A percentile compares a stretch with the other conserved stretches of the same genome.
Conservation (phyloP, 2,888 invertebrate species). For the Cantharis lateralis region DNA sequence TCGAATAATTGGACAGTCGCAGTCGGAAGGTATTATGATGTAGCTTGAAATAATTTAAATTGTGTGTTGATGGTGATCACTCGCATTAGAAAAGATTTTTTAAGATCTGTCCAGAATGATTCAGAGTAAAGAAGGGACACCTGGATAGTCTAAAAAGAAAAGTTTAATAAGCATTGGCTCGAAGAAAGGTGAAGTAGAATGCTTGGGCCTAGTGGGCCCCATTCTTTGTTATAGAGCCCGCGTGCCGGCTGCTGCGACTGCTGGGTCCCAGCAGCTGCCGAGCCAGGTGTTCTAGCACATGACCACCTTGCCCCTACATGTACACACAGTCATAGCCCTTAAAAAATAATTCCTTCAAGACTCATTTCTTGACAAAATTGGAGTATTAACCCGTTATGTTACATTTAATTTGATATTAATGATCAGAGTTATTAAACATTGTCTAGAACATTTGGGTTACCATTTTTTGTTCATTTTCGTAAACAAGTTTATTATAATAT, state of each 20-base stretch:
- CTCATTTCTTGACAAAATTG: conserved; percentile 3
- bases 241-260: conserved; percentile 38
- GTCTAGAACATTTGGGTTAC: not conserved
- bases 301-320: conserved; percentile 32
- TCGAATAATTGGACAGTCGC: not conserved
- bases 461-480: not conserved
- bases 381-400: not conserved
- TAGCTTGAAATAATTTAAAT: not conserved
- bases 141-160: conserved; percentile 33
- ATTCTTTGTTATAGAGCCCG: conserved; percentile 35
- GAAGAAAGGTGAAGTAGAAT: conserved; percentile 41
- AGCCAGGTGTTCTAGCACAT: conserved; percentile 50
- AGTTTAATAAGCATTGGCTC: conserved; percentile 31
- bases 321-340: conserved; percentile 24
- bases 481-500: not conserved
- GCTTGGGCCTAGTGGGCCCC: conserved; percentile 27
- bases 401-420: not conserved
- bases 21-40: not conserved
- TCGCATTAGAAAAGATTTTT: conserved; percentile 5
- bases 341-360: conserved; percentile 29
- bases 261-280: conserved; percentile 47
- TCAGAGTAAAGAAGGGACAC: conserved; percentile 21
- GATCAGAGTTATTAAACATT: not conserved
- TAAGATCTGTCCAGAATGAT: not conserved
- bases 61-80: not conserved